These are phyloP conservation scores for Picathartes gymnocephalus DNA, from an alignment of 2,113 vertebrate genomes.

Conservation along the genomic window DNA sequence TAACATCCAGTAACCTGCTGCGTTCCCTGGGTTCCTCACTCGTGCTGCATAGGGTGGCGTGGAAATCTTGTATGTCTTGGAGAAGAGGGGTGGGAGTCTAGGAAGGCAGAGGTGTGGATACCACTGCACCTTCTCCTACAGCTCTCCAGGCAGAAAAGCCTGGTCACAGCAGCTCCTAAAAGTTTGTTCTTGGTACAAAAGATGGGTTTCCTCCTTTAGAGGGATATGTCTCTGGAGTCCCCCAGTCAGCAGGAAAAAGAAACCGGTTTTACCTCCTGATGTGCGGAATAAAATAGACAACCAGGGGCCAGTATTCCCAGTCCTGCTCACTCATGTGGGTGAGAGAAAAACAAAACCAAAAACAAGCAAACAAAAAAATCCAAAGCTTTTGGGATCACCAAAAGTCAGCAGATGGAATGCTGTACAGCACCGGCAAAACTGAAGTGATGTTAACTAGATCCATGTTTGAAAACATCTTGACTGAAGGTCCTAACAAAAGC, in stretches of 20 bases:
- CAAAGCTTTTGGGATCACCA: background rate
- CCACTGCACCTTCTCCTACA: background rate
- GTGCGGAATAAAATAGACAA: background rate
- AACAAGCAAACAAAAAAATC: background rate
- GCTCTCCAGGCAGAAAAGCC: background rate
- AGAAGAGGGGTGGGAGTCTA: background rate
- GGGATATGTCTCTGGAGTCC: too few species aligned
- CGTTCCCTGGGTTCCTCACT: fast-evolving
- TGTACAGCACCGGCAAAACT: background rate
- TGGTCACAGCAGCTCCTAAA: background rate
- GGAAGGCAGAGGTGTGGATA: background rate
- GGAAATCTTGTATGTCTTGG: background rate
- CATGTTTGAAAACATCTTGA: background rate
- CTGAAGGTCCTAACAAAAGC: background rate
- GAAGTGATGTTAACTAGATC: background rate
- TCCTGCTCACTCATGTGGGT: background rate
- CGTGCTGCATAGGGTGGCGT: fast-evolving
- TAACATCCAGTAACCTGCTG: background rate
- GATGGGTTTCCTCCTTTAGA: background rate
- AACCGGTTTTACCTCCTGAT: background rate
- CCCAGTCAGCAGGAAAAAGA: background rate
- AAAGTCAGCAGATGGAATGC: background rate
- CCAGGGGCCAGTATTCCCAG: background rate
- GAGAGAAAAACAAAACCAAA: background rate
- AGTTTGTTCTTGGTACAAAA: background rate